Evolutionary conservation across 2,888 invertebrate species (phyloP).

Genomic region (Andricus quercusramuli): DNA sequence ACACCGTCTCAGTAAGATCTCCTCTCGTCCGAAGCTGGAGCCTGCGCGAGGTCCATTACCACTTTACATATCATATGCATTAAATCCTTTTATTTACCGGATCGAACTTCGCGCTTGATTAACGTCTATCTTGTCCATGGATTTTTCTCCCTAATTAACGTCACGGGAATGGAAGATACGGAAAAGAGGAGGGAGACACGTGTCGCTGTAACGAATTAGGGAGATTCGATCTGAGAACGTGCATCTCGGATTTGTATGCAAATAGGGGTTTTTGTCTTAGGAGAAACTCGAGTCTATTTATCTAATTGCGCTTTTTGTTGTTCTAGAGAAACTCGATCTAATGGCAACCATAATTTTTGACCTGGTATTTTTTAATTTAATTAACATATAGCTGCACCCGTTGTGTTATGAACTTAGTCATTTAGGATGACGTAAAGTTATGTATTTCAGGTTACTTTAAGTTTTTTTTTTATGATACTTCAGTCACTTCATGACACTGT

Average conservation of each 20-base stretch:
- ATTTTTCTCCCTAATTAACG: slow-evolving; percentile 30
- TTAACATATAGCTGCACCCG: too few species aligned
- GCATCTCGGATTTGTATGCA: slow-evolving; percentile 37
- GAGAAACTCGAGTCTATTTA: slow-evolving; percentile 10
- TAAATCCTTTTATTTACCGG: slow-evolving; percentile 64
- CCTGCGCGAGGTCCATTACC: slow-evolving; percentile 66
- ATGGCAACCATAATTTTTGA: neutral
- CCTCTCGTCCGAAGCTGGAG: slow-evolving; percentile 48
- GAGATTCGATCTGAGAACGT: slow-evolving; percentile 25
- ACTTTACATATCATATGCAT: slow-evolving; percentile 74
- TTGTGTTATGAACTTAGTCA: too few species aligned
- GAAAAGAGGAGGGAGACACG: slow-evolving; percentile 9
- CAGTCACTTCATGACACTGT: too few species aligned
- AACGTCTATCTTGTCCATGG: slow-evolving; percentile 37
- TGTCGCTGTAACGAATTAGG: slow-evolving; percentile 36
- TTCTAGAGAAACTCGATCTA: neutral
- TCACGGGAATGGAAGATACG: neutral
- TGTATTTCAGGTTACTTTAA: too few species aligned
- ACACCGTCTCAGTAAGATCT: slow-evolving; percentile 38
- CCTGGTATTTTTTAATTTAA: too few species aligned
- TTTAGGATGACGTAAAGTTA: too few species aligned
- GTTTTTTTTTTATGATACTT: too few species aligned
- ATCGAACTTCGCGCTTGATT: slow-evolving; percentile 38
- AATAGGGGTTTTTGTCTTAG: slow-evolving; percentile 14
- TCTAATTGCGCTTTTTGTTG: slow-evolving; percentile 17